Evolutionary conservation across 1,140 invertebrate species (phyloP).

Genomic region (Trypoxylus dichotomus): DNA sequence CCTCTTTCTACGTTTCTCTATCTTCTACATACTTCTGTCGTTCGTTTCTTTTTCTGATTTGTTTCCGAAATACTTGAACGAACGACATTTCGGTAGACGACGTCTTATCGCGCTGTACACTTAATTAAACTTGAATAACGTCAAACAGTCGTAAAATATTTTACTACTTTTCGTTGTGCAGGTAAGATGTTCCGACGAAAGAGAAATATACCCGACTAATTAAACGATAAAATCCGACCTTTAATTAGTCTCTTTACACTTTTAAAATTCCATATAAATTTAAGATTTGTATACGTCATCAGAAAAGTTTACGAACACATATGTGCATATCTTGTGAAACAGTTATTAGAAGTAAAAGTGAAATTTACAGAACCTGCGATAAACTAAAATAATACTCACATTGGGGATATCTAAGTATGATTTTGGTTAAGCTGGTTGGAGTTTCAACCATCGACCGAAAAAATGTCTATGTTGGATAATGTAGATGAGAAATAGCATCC

Average conservation of each 20-base stretch:
- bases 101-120: conserved; percentile 6
- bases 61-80: background rate
- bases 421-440: no score
- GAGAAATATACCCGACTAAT: conserved; percentile 9
- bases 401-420: no score
- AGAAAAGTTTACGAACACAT: background rate
- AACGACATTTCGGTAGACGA: conserved; percentile 11
- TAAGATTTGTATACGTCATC: background rate
- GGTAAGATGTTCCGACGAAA: conserved; percentile 1
- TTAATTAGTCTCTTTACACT: conserved; percentile 22
- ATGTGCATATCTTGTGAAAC: no score
- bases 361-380: no score
- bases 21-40: background rate
- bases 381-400: no score
- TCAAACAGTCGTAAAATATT: conserved; percentile 24
- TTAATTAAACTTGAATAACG: conserved; percentile 11
- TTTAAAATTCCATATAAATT: conserved; percentile 20
- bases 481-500: no score
- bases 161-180: conserved; percentile 6
- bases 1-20: background rate
- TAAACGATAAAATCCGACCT: conserved; percentile 17
- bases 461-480: no score
- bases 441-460: no score
- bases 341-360: no score
- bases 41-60: background rate